Base-by-base conservation (phyloP, 1,140 invertebrate genomes). In the Drosophila varians region DNA sequence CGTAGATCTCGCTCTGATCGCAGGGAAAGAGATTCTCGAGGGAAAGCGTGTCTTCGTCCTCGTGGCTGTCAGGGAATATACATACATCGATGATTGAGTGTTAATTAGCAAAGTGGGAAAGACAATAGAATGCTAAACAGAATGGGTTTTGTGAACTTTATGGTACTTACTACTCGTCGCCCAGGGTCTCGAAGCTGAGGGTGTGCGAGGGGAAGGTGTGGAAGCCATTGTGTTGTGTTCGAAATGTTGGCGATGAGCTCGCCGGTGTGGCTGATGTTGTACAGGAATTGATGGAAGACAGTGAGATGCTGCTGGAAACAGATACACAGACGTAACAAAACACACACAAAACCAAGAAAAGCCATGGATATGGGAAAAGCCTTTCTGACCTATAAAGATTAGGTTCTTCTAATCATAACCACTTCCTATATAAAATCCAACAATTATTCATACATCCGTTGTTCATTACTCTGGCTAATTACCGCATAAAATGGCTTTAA, bases 91-190 rank as follows among this genome's bases (percentile, higher is more conserved):
- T 49, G 34, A 3, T 43, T 23, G 9, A 28, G 2, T 3, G 7
- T 36, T 36, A 53, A 19, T 68, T 38, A 1, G n/a, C 7, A 21
- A 31, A 11, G 8, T 12, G 42, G 12, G 21, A 61, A 26, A 31
- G 66, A 9, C 48, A 43, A 23, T 4, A 6, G 9, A 6, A n/a
- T 14, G 43, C 47, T 51, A 56, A 57, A 1, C 8, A 3, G 19
- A 4, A 16, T 54, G 49, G 14, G 26, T 56, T 28, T 55, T 38
- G 36, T 16, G 58, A n/a, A 34, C 7, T 11, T 43, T n/a, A 16
- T 16, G 14, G 60, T 82, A 90, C 89, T 90, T 90, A 90, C 89
- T 90, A 90, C 89, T 90, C 89, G 77, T 90, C 89, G 52, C 84
- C 66, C 51, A 90, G 53, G 16, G 80, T 87, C 34, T 90, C 89